Evolutionary conservation across 1,140 invertebrate genomes (phyloP), one percentile per base, ranked within the genome.

Genomic region (Plectrocnemia conspersa): DNA sequence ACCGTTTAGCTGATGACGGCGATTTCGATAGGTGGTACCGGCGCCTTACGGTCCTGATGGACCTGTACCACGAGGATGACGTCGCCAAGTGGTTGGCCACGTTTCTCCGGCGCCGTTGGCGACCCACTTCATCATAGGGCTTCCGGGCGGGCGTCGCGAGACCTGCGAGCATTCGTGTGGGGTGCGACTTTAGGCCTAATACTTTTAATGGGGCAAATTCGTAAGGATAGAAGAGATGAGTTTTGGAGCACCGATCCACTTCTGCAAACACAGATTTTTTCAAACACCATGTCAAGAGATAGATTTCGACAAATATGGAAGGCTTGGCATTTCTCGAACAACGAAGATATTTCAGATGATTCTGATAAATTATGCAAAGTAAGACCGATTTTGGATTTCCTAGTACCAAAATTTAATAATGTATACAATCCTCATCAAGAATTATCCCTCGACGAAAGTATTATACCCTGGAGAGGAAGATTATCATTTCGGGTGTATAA

Each of bases 181-280:
- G n/a, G n/a, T n/a, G n/a, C n/a, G n/a, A n/a, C n/a, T 48, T 33
- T 36, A 23, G 23, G 33, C n/a, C 48, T 56, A 52, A 48, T 40
- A 27, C 46, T 41, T 18, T 24, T 50, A 23, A 50, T 50, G 46
- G 33, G 23, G 36, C 33, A 50, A 15, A 50, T n/a, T 41, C 42
- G 33, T 50, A 40, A 40, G 48, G n/a, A 55, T 50, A 9, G 24
- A 35, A 23, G 27, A 41, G 24, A 50, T 50, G 46, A 23, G 1
- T 52, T 25, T 1, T 50, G 33, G 10, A 36, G 19, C 1, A 55
- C 32, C 38, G 3, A 36, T 38, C 38, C 45, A 32, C 35, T 22
- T 21, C 9, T 56, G 44, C 13, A 52, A 53, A 60, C 58, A 4
- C 58, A 47, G 2, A 56, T 57, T 16, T 57, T 60, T 25, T 50